Conservation (phyloP, 2,888 invertebrate genomes). For the Platycheirus rosarum region DNA sequence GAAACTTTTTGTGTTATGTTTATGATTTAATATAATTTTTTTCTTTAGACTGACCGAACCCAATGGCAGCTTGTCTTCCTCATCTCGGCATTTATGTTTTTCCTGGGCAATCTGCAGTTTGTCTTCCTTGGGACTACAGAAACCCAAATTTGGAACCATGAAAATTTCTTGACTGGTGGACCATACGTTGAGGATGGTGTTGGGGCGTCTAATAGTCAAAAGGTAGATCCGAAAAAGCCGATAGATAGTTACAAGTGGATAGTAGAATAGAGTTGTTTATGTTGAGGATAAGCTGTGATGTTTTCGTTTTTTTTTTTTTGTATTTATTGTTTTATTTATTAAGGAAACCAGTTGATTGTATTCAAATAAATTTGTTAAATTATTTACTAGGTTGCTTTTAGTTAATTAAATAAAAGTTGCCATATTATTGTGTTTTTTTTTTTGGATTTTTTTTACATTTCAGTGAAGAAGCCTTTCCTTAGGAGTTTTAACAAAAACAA, state of each 20-base stretch:
- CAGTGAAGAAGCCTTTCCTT: too few species aligned
- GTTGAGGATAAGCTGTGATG: slow-evolving; percentile 1
- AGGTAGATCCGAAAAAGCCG: background rate
- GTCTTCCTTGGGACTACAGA: slow-evolving; percentile 6
- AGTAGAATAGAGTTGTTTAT: background rate
- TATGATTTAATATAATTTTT: background rate
- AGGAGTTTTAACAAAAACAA: too few species aligned
- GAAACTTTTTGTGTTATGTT: background rate
- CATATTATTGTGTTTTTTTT: too few species aligned
- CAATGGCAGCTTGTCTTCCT: slow-evolving; percentile 6
- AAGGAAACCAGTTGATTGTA: too few species aligned
- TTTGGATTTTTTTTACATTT: too few species aligned
- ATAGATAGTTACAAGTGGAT: background rate
- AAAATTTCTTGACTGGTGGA: background rate
- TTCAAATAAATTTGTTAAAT: too few species aligned
- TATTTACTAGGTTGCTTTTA: too few species aligned
- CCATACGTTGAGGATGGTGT: background rate
- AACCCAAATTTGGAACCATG: slow-evolving; percentile 25
- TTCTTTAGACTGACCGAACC: background rate
- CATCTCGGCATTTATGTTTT: slow-evolving; percentile 8
- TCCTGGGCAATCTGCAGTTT: slow-evolving; percentile 15
- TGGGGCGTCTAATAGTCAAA: background rate
- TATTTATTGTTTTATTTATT: background rate
- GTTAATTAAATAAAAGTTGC: too few species aligned
- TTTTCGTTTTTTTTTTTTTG: background rate